Percentiles rank a stretch among this genome's conserved stretches.
Conservation (phyloP, 2,113 vertebrate genomes). For the Strigops habroptila region DNA sequence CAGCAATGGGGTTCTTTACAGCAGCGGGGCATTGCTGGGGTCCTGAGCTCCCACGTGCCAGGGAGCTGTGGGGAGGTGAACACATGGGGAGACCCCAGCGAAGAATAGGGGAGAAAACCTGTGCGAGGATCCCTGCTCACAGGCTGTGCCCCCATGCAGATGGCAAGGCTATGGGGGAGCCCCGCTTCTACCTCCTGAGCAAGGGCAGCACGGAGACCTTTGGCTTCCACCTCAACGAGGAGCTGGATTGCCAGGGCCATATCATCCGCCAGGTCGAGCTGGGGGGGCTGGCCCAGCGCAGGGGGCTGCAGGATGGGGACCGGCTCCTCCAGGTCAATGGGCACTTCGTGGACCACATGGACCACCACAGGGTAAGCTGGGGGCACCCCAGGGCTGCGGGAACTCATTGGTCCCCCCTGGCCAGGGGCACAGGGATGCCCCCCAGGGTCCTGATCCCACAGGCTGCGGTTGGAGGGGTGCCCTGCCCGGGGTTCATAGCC, state of each 20-base stretch:
- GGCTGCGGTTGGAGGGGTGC: neutral
- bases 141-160: neutral
- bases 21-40: neutral
- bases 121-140: neutral
- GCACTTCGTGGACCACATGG: slow-evolving; percentile 71
- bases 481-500: neutral
- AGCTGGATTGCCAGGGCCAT: slow-evolving; percentile 72
- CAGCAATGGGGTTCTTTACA: neutral
- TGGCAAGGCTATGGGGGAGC: neutral
- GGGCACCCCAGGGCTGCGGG: neutral
- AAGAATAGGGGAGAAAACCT: neutral
- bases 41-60: neutral
- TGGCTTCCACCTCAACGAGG: slow-evolving; percentile 80
- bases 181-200: slow-evolving; percentile 83
- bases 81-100: neutral
- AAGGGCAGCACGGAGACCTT: slow-evolving; percentile 72
- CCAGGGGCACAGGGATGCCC: neutral
- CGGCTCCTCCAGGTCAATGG: slow-evolving; percentile 86
- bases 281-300: slow-evolving; percentile 74
- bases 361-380: slow-evolving; percentile 75
- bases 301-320: slow-evolving; percentile 84
- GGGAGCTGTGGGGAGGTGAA: neutral
- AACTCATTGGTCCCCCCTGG: fast-evolving
- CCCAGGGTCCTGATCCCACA: fast-evolving
- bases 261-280: slow-evolving; percentile 75